phyloP scores from a whole-genome alignment of 1,140 invertebrate species.

The Glossosoma conforme region DNA sequence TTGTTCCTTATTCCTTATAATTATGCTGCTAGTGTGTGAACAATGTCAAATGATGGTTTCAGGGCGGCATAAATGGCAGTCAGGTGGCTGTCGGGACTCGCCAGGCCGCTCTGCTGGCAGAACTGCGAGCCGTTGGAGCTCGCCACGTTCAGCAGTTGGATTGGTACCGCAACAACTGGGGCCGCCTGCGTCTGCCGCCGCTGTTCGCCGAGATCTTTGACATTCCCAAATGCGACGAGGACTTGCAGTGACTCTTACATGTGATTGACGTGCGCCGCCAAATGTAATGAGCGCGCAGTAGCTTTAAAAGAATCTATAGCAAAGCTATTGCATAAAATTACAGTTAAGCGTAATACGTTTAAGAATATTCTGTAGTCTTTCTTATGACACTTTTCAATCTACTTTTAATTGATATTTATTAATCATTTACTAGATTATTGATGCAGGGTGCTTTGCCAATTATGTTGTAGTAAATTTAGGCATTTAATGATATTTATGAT shows the following conservation, averaged over 20 bases:
- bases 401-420: conserved; percentile 18
- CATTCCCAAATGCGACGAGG: conserved; percentile 79
- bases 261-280: conserved; percentile 9
- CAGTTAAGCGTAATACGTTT: conserved; percentile 7
- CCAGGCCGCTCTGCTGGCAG: conserved; percentile 69
- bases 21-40: no score
- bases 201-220: conserved; percentile 97
- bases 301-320: conserved; percentile 14
- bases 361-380: conserved; percentile 20
- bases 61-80: no score
- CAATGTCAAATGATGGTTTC: no score
- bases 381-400: conserved; percentile 19
- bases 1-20: no score
- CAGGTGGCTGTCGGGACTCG: no score
- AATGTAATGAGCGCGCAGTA: conserved; percentile 1
- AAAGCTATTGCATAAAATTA: conserved; percentile 14
- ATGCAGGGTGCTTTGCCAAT: conserved; percentile 32
- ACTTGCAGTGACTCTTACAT: conserved; percentile 22
- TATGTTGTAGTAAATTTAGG: conserved; percentile 19
- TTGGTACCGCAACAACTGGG: conserved; percentile 89
- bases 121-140: conserved; percentile 75
- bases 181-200: conserved; percentile 77
- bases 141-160: conserved; percentile 81
- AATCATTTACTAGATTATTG: conserved; percentile 14
- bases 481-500: conserved; percentile 10